Percentiles rank a stretch among this genome's conserved stretches.
Conservation (phyloP, 2,113 vertebrate species). For the Chionomys nivalis region DNA sequence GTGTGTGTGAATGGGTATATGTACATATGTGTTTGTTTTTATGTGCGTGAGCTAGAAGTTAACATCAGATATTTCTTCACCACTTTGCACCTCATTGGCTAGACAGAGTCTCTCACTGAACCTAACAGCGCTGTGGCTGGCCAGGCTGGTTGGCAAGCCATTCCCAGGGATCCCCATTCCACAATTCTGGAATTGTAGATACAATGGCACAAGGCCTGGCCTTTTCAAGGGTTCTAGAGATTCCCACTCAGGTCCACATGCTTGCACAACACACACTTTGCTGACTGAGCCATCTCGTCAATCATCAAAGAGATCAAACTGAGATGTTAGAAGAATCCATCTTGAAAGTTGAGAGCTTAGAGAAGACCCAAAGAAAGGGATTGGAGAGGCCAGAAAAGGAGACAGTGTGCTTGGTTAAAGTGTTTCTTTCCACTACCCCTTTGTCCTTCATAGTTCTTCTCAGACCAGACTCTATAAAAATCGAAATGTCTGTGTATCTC, state of each 20-base stretch:
- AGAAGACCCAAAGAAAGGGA: not conserved
- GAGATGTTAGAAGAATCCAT: constrained; percentile 16
- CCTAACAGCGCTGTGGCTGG: not conserved
- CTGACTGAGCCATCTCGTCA: not conserved
- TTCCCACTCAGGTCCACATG: not conserved
- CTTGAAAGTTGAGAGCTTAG: not conserved
- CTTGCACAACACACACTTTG: not conserved
- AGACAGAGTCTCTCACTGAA: not conserved
- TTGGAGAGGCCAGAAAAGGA: not conserved
- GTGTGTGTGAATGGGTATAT: not conserved
- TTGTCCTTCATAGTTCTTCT: not conserved
- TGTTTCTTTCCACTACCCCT: not conserved
- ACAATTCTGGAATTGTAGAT: not conserved
- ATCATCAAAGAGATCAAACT: not conserved
- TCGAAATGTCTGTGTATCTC: not conserved
- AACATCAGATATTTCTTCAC: not conserved
- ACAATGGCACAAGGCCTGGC: not conserved
- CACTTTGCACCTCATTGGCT: not conserved
- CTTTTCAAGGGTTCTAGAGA: not conserved
- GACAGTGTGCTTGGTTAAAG: not conserved
- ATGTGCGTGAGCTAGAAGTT: not conserved
- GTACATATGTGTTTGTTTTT: not conserved
- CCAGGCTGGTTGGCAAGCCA: not conserved
- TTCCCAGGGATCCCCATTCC: not conserved
- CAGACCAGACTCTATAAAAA: not conserved